A percentile compares a stretch with the other conserved stretches of the same genome.
Conservation (phyloP, 2,113 vertebrate genomes). For the pig (Sus scrofa) region T2T-Sscrofa CM000819.6:72054501-72055000, state of each 20-base stretch:
- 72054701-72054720: not conserved
- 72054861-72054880: not conserved
- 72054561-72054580: not conserved
- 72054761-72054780: not conserved
- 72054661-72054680: not conserved
- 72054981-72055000: not conserved
- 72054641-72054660: not conserved
- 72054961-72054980: not conserved
- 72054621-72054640: not conserved
- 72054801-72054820: not conserved
- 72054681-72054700: not conserved
- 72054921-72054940: not conserved
- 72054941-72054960: not conserved
- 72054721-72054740: not conserved
- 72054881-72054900: slow-evolving; percentile 26
- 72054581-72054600: not conserved
- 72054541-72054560: not conserved
- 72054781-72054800: slow-evolving; percentile 27
- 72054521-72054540: not conserved
- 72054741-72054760: slow-evolving; percentile 14
- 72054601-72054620: not conserved
- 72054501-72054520: not conserved
- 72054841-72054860: not conserved
- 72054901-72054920: not conserved
- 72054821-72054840: not conserved